phyloP scores from a whole-genome alignment of 1,140 invertebrate species.

The Drosophila pandora region DNA sequence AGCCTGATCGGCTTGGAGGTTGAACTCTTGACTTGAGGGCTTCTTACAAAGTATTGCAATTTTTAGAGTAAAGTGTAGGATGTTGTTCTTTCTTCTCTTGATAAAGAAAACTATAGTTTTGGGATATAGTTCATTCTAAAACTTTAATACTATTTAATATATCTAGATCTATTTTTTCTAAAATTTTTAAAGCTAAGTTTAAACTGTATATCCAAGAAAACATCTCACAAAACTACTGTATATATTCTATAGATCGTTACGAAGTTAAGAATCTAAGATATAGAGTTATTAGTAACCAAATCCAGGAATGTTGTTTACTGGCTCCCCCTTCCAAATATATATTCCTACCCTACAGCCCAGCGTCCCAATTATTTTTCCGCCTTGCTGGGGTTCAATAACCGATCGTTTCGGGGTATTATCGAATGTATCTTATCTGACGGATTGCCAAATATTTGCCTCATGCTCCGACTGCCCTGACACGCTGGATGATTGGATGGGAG shows the following conservation, averaged over 20 bases:
- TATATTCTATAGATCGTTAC: too few relatives aligned
- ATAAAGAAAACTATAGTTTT: too few relatives aligned
- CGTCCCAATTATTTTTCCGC: background rate
- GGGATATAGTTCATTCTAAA: too few relatives aligned
- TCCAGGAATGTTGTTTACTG: background rate
- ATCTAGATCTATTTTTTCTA: too few relatives aligned
- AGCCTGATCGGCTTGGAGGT: background rate
- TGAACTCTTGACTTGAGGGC: too few relatives aligned
- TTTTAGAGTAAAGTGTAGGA: too few relatives aligned
- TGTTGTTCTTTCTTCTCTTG: too few relatives aligned
- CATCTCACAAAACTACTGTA: too few relatives aligned
- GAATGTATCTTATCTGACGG: constrained; percentile 70
- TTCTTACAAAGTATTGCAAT: too few relatives aligned
- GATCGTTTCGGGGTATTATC: constrained; percentile 25
- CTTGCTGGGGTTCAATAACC: constrained; percentile 64
- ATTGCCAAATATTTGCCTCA: constrained; percentile 70
- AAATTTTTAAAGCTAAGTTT: too few relatives aligned
- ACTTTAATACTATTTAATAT: too few relatives aligned
- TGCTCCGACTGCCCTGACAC: constrained; percentile 1
- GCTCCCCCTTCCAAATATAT: background rate
- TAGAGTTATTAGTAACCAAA: background rate
- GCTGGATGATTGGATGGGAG: background rate
- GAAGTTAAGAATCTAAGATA: background rate
- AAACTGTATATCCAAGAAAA: too few relatives aligned
- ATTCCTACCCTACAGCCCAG: background rate